A percentile compares a stretch with the other conserved stretches of the same genome.
These are phyloP conservation scores for Ptyas mucosa DNA, from an alignment of 2,113 vertebrate species.

Conservation along the genomic window DNA sequence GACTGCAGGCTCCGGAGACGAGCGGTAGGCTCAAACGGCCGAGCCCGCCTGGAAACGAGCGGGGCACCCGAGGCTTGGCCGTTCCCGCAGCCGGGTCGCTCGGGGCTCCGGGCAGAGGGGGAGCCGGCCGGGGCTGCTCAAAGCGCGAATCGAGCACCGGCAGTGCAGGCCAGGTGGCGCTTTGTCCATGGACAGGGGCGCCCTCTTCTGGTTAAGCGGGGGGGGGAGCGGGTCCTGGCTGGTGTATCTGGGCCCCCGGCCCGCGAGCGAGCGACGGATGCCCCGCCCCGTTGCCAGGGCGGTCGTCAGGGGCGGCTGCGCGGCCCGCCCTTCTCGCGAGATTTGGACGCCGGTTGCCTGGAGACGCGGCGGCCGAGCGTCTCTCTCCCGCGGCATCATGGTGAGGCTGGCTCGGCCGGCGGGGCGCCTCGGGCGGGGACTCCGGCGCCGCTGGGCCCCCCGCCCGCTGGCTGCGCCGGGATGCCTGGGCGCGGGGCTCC, in stretches of 20 bases:
- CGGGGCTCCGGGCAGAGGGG: neutral
- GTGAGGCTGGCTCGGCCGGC: constrained; percentile 19
- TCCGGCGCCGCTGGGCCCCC: neutral
- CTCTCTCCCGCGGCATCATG: constrained; percentile 5
- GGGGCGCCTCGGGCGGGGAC: no score
- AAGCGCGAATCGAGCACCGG: rapidly evolving
- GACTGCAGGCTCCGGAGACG: neutral
- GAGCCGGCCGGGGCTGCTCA: neutral
- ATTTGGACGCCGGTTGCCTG: constrained; percentile 35
- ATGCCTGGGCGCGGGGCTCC: neutral
- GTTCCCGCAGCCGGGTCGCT: neutral
- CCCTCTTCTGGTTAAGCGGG: neutral
- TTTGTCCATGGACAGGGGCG: neutral
- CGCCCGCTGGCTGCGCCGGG: neutral
- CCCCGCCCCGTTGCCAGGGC: neutral
- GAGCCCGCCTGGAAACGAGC: no score
- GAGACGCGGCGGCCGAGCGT: constrained; percentile 17
- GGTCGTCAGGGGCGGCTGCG: neutral
- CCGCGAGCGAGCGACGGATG: neutral
- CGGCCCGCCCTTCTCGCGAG: neutral
- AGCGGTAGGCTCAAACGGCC: no score
- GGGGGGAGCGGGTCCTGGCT: neutral
- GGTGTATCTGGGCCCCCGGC: neutral
- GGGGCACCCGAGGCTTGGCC: no score
- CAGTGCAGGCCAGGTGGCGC: neutral